Evolutionary conservation across 1,140 invertebrate species (phyloP).

Genomic region (Hylaeus anthracinus): DNA sequence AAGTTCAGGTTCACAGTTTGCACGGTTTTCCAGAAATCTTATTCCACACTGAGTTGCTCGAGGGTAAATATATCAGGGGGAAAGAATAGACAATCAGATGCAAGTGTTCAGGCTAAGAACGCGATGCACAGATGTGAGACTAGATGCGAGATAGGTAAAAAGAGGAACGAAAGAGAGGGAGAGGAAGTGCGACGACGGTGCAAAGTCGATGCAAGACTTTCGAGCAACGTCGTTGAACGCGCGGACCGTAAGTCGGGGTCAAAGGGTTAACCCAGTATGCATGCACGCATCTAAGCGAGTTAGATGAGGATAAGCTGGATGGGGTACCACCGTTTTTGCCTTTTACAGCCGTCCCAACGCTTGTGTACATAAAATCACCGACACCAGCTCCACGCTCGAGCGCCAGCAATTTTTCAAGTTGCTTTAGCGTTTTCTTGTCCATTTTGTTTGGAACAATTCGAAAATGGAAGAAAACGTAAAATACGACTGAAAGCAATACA

Average conservation of each 20-base stretch:
- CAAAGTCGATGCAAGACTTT: conserved; percentile 48
- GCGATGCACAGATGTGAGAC: not conserved
- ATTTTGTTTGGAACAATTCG: no score
- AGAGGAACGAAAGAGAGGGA: conserved; percentile 15
- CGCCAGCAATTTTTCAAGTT: conserved; percentile 52
- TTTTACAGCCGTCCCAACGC: conserved; percentile 51
- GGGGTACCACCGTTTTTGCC: conserved; percentile 50
- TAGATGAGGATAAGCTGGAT: conserved; percentile 50
- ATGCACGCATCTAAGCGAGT: conserved; percentile 56
- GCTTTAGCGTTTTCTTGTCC: conserved; percentile 23
- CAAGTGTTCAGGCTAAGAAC: not conserved
- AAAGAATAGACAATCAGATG: not conserved
- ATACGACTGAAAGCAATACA: no score
- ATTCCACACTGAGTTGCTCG: not conserved
- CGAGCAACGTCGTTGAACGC: conserved; percentile 46
- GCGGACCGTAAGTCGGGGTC: conserved; percentile 59
- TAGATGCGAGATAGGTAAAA: conserved; percentile 21
- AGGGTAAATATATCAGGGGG: not conserved
- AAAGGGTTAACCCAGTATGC: conserved; percentile 61
- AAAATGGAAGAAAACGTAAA: not conserved
- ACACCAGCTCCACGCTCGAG: conserved; percentile 30
- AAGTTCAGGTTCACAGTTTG: not conserved
- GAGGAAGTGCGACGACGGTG: conserved; percentile 11
- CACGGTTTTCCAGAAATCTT: not conserved
- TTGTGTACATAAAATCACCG: conserved; percentile 42